phyloP scores from a whole-genome alignment of 2,797 vertebrate species.

The Remorina albescens region DNA sequence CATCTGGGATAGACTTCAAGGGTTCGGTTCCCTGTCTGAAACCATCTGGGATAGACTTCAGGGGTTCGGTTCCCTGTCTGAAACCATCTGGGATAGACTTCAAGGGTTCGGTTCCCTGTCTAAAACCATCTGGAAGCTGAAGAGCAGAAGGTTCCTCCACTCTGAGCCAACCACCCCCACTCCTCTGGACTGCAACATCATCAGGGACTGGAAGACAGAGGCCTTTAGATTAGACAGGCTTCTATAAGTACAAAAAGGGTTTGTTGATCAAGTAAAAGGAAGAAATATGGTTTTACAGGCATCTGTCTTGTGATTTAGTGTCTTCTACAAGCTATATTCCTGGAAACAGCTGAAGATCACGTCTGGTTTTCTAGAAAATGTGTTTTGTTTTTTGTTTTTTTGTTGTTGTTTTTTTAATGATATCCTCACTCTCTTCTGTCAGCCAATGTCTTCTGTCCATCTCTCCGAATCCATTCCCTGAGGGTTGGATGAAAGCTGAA shows the following conservation, averaged over 20 bases:
- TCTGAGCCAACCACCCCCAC: constrained; percentile 67
- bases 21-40: constrained; percentile 46
- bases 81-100: constrained; percentile 10
- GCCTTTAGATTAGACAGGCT: background rate
- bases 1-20: background rate
- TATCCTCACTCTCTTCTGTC: constrained; percentile 54
- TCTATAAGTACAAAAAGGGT: background rate
- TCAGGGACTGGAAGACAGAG: constrained; percentile 54
- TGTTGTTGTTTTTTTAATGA: background rate
- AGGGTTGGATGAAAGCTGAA: constrained; percentile 42
- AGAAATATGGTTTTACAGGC: background rate
- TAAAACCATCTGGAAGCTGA: constrained; percentile 37
- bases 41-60: fast-evolving
- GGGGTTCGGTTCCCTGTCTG: constrained; percentile 48
- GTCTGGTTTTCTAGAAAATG: background rate
- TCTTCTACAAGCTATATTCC: background rate
- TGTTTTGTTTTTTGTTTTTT: no score
- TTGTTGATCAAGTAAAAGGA: background rate
- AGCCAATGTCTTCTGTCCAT: constrained; percentile 64
- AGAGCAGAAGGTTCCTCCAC: constrained; percentile 44
- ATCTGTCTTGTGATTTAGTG: background rate
- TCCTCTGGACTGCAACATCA: constrained; percentile 65
- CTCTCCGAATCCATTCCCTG: constrained; percentile 61
- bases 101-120: constrained; percentile 23
- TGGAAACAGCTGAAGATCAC: background rate